phyloP scores from a whole-genome alignment of 1,140 invertebrate species.

The Leptinotarsa texana region DNA sequence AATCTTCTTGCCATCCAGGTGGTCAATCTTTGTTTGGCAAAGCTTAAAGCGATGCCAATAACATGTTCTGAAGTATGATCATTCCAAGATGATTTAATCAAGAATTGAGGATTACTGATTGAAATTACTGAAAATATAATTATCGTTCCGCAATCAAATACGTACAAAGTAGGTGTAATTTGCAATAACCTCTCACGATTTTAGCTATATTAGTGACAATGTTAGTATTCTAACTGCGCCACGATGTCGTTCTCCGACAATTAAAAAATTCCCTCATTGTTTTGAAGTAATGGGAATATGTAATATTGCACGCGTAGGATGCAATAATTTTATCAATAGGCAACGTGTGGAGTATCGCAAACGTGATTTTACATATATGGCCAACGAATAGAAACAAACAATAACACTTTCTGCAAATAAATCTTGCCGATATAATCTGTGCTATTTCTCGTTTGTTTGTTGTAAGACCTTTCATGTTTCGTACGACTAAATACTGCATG shows the following conservation, averaged over 20 bases:
- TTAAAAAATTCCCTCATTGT: not conserved
- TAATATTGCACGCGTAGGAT: not conserved
- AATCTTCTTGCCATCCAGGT: no score
- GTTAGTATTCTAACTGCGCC: not conserved
- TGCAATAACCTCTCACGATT: not conserved
- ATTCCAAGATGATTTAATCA: no score
- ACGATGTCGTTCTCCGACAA: not conserved
- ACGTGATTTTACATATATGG: constrained; percentile 8
- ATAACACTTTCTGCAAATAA: constrained; percentile 4
- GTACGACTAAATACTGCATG: constrained; percentile 8
- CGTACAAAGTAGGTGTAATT: not conserved
- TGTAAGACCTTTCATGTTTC: constrained; percentile 8
- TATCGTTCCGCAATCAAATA: not conserved
- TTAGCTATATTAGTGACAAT: not conserved
- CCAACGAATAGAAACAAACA: constrained; percentile 8
- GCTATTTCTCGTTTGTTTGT: constrained; percentile 6
- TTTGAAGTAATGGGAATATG: constrained; percentile 6
- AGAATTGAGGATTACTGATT: no score
- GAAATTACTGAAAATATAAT: no score
- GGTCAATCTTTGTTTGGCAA: no score
- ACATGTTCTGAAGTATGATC: no score
- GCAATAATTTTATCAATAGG: constrained; percentile 8
- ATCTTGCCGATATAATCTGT: constrained; percentile 5
- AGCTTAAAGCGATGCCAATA: no score
- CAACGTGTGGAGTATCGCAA: constrained; percentile 4